A percentile compares a stretch with the other conserved stretches of the same genome.
Evolutionary conservation across 2,888 invertebrate genomes (phyloP).

Genomic region (Lampropteryx suffumata): DNA sequence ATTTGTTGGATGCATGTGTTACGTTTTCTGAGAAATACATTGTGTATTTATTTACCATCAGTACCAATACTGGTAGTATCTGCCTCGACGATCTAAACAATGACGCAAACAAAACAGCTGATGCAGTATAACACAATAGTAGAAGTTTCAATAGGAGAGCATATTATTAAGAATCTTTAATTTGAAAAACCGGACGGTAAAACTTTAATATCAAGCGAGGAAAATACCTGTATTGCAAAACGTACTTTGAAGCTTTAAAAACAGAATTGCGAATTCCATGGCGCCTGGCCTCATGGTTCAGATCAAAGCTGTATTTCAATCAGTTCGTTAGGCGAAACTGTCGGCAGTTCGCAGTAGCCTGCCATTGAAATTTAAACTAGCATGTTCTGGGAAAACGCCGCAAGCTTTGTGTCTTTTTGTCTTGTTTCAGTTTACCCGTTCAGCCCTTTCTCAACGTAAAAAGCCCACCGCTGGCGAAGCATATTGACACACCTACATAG

Average conservation of each 20-base stretch:
- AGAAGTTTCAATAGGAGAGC: too few relatives aligned
- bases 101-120: too few relatives aligned
- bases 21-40: too few relatives aligned
- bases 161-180: too few relatives aligned
- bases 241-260: neutral
- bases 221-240: constrained; percentile 34
- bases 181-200: neutral
- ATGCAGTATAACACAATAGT: neutral
- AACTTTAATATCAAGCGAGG: constrained; percentile 22
- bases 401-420: constrained; percentile 44
- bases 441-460: constrained; percentile 62
- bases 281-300: constrained; percentile 24
- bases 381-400: constrained; percentile 64
- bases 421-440: constrained; percentile 38
- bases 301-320: constrained; percentile 76
- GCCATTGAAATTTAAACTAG: constrained; percentile 80
- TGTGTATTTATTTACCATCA: too few relatives aligned
- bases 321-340: constrained; percentile 75
- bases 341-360: constrained; percentile 68
- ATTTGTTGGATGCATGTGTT: neutral
- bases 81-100: neutral
- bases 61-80: too few relatives aligned
- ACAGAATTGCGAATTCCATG: constrained; percentile 12
- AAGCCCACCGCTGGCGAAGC: constrained; percentile 41
- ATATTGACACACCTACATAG: too few relatives aligned